Evolutionary conservation across 2,113 vertebrate genomes (phyloP).

Genomic region (Maccullochella peelii): DNA sequence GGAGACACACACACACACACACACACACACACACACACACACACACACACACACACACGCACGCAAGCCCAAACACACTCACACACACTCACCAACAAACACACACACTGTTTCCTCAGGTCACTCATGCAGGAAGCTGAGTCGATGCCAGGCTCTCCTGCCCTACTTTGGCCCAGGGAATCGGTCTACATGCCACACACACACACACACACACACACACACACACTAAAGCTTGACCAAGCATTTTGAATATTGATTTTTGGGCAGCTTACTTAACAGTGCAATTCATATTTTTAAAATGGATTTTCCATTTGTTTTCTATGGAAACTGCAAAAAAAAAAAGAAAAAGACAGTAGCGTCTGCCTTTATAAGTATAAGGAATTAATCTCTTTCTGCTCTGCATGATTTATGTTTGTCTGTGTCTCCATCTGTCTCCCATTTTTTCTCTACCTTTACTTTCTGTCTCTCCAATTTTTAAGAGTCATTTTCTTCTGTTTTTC

Average conservation of each 20-base stretch:
- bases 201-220: constrained; percentile 21
- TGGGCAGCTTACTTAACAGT: constrained; percentile 22
- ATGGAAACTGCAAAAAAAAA: neutral
- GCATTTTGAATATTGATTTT: constrained; percentile 53
- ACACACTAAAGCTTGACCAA: constrained; percentile 45
- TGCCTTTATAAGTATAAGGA: constrained; percentile 6
- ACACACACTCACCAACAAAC: constrained; percentile 17
- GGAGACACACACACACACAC: constrained; percentile 46
- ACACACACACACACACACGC: constrained; percentile 15
- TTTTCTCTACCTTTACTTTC: neutral
- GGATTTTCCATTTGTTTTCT: constrained; percentile 7
- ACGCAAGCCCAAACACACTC: too few species aligned
- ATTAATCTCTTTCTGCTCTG: constrained; percentile 15
- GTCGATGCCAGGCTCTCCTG: constrained; percentile 78
- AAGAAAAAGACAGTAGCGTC: neutral
- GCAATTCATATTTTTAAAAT: constrained; percentile 19
- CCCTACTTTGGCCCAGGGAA: constrained; percentile 76
- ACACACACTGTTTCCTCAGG: constrained; percentile 69
- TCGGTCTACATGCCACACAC: constrained; percentile 28
- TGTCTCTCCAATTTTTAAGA: neutral
- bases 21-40: constrained; percentile 29
- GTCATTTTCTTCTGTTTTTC: neutral
- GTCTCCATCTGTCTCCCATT: constrained; percentile 38
- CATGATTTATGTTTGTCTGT: constrained; percentile 32
- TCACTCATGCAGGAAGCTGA: constrained; percentile 76